These are phyloP conservation scores for Petrosia ficiformis DNA, from an alignment of 37 sponge, comb jelly and placozoan genomes.

Conservation along the genomic window DNA sequence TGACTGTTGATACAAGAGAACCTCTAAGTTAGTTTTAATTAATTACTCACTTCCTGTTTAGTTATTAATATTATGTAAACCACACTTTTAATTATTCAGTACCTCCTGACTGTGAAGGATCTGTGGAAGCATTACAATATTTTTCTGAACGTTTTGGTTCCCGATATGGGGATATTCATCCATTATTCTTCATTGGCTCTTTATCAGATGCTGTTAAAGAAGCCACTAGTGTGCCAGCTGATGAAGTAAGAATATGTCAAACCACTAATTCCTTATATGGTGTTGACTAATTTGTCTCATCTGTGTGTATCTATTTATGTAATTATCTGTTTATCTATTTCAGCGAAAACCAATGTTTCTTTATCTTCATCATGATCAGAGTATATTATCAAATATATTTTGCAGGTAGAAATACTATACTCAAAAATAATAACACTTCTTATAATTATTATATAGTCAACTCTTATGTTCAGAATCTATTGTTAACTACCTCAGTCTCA, in stretches of 20 bases:
- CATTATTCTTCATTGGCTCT: conserved; percentile 80
- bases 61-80: too few species aligned
- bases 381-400: conserved; percentile 91
- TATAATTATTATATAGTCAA: conserved; percentile 28
- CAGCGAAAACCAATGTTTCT: conserved; percentile 79
- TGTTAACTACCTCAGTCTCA: conserved; percentile 64
- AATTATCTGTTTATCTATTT: not conserved
- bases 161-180: conserved; percentile 78
- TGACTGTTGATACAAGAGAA: conserved; percentile 8
- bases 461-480: conserved; percentile 79
- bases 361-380: conserved; percentile 87
- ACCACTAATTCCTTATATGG: not conserved
- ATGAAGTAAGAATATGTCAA: not conserved
- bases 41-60: not conserved
- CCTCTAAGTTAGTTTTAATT: conserved; percentile 24
- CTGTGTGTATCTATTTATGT: not conserved
- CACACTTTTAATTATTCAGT: too few species aligned
- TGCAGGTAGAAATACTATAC: conserved; percentile 44
- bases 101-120: conserved; percentile 65
- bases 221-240: conserved; percentile 35
- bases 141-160: conserved; percentile 56
- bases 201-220: conserved; percentile 76
- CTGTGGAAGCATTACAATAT: conserved; percentile 43
- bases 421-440: not conserved
- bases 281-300: not conserved